Evolutionary conservation across 2,113 vertebrate genomes (phyloP).

Genomic region (Stegostoma tigrinum): DNA sequence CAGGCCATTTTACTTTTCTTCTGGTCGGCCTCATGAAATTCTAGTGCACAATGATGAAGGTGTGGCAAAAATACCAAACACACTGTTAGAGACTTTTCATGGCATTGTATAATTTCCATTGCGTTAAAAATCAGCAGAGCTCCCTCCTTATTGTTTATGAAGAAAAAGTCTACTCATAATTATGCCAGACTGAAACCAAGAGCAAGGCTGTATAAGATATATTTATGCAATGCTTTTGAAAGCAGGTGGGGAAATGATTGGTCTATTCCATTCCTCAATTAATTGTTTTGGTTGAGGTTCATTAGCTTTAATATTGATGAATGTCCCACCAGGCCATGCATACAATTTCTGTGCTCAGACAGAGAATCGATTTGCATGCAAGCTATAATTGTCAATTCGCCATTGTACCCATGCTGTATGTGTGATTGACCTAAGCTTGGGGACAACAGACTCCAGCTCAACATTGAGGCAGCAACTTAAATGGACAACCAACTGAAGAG

Average conservation of each 20-base stretch:
- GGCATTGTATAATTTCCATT: neutral
- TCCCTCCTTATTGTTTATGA: neutral
- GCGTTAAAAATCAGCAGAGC: neutral
- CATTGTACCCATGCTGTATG: neutral
- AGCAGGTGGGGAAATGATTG: neutral
- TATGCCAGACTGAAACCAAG: neutral
- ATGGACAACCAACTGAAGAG: neutral
- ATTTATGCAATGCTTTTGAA: neutral
- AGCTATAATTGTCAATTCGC: neutral
- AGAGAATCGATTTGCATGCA: neutral
- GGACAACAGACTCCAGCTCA: neutral
- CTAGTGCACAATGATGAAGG: neutral
- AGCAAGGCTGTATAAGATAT: neutral
- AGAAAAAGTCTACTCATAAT: neutral
- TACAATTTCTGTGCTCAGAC: neutral
- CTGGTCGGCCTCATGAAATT: neutral
- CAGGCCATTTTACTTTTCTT: neutral
- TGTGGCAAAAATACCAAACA: neutral
- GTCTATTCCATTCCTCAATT: neutral
- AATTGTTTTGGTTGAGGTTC: neutral
- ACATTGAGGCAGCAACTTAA: neutral
- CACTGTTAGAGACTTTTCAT: neutral
- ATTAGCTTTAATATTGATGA: neutral
- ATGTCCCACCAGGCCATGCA: neutral
- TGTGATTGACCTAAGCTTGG: neutral